Evolutionary conservation across 1,140 invertebrate genomes (phyloP).

Genomic region (Drosophila rufa): DNA sequence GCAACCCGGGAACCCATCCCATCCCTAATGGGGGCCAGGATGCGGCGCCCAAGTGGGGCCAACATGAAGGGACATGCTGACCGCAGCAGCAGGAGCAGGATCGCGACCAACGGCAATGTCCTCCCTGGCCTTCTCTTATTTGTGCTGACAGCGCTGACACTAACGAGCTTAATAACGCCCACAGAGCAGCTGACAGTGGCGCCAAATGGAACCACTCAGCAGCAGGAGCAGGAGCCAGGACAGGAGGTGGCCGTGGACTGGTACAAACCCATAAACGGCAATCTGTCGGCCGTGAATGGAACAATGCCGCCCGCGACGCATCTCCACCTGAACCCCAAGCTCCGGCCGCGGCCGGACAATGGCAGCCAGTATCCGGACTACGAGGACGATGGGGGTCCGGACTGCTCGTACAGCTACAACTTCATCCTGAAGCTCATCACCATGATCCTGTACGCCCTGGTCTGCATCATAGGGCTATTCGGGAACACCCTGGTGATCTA

Average conservation of each 20-base stretch:
- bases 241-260: slow-evolving; percentile 27
- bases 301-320: slow-evolving; percentile 6
- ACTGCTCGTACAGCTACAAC: slow-evolving; percentile 85
- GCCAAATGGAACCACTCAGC: slow-evolving; percentile 37
- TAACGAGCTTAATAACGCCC: slow-evolving; percentile 83
- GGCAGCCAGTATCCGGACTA: slow-evolving; percentile 50
- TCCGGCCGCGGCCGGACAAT: slow-evolving; percentile 7
- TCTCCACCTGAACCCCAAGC: slow-evolving; percentile 28
- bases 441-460: slow-evolving; percentile 91
- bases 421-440: slow-evolving; percentile 86
- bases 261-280: slow-evolving; percentile 55
- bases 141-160: slow-evolving; percentile 78
- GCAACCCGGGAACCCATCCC: not conserved
- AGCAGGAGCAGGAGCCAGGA: slow-evolving; percentile 22
- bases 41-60: slow-evolving; percentile 16
- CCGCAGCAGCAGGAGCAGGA: slow-evolving; percentile 46
- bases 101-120: slow-evolving; percentile 29
- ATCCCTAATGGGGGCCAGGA: not conserved
- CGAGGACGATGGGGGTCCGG: slow-evolving; percentile 48
- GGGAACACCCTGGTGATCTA: slow-evolving; percentile 98
- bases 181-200: slow-evolving; percentile 76
- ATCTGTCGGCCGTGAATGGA: slow-evolving; percentile 30
- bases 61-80: slow-evolving; percentile 70
- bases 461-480: slow-evolving; percentile 94
- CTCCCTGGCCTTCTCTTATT: slow-evolving; percentile 71